These are phyloP conservation scores for Trachymyrmex septentrionalis DNA, from an alignment of 1,140 invertebrate species.

Conservation along the genomic window DNA sequence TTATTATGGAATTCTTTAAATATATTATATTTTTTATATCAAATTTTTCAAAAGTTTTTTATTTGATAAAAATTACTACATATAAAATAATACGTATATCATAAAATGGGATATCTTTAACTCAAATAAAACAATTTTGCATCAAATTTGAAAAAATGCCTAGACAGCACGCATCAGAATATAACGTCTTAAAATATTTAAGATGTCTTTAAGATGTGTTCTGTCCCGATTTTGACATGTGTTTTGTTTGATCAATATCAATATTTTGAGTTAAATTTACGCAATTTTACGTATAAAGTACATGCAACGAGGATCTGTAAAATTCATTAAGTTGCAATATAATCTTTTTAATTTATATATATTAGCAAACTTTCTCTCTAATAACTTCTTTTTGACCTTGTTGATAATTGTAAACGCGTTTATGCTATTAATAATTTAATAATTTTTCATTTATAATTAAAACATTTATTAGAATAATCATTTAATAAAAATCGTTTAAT, in stretches of 20 bases:
- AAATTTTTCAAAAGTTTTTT: not conserved
- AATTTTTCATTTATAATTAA: slow-evolving; percentile 11
- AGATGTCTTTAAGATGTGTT: too few species aligned
- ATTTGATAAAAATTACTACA: not conserved
- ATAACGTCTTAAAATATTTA: too few species aligned
- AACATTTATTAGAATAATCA: not conserved
- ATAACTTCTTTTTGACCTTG: not conserved
- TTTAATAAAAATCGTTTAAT: slow-evolving; percentile 9
- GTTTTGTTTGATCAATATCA: too few species aligned
- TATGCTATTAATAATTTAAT: not conserved
- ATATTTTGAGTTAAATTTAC: too few species aligned
- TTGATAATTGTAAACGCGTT: not conserved
- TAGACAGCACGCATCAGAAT: too few species aligned
- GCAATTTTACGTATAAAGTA: too few species aligned
- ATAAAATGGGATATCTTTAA: too few species aligned
- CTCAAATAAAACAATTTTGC: too few species aligned
- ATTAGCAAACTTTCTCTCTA: not conserved
- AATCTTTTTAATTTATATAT: not conserved
- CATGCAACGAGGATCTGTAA: not conserved
- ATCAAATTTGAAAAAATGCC: too few species aligned
- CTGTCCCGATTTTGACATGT: too few species aligned
- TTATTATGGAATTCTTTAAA: slow-evolving; percentile 5
- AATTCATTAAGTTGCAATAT: not conserved
- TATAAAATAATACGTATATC: not conserved
- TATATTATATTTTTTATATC: not conserved